Base-by-base conservation (phyloP, 2,797 vertebrate genomes). In the Coregonus sp. region DNA sequence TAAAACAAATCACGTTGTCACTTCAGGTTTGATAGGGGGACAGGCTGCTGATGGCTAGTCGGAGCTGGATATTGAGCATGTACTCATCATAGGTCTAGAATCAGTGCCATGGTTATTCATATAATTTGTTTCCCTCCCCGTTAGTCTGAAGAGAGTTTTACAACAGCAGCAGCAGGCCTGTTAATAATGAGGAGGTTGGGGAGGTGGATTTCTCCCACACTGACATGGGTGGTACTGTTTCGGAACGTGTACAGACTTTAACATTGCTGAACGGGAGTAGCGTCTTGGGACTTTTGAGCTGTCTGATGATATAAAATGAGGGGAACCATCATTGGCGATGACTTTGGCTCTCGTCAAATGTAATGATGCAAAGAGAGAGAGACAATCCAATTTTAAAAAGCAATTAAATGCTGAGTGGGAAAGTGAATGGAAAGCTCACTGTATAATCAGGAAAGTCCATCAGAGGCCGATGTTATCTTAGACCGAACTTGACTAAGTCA, bases 371-470 rank as follows among this genome's bases (percentile, higher is more conserved):
- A 12, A 5, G 59, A 82, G 40, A 78, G 81, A 7, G 5, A 70
- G 80, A 80, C 82, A 82, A 73, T 87, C 76, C 78, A 82, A 82
- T 47, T 90, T 86, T 84, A 81, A 89, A 86, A 90, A 85, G 77
- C 81, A 86, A 89, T 90, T 87, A 81, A 81, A 67, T 56, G 51
- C 29, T 4, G 66, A 71, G 77, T 33, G 67, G 80, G 72, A 61
- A 61, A n/a, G 56, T 37, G 37, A 68, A 14, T 40, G 25, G 63
- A 69, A 20, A 61, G 69, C 82, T 69, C 18, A 4, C 29, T 15
- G 61, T 72, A 14, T 79, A 47, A 81, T 71, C 72, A 66, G 74
- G 52, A 59, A 35, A 14, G 25, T 47, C 12, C 5, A 14, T 25
- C 25, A 25, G 25, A 25, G 25, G 25, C 25, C 25, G 25, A 37